Evolutionary conservation across 2,113 vertebrate species (phyloP).

Genomic region (Eolophus roseicapilla): DNA sequence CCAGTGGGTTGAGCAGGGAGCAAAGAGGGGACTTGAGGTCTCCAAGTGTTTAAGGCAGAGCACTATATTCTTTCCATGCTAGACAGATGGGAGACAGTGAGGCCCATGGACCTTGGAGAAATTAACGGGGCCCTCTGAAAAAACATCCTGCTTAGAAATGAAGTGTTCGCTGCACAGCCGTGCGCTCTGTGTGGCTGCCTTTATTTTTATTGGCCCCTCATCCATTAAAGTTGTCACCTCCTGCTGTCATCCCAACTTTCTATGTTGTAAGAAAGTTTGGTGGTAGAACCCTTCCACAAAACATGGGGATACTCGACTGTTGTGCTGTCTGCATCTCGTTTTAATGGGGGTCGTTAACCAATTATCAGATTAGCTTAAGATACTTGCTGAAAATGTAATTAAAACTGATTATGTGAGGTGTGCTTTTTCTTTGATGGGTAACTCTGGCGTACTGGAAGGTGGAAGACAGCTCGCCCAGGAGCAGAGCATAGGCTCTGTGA

Average conservation of each 20-base stretch:
- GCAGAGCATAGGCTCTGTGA: neutral
- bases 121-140: conserved; percentile 52
- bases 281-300: neutral
- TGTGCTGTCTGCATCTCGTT: neutral
- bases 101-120: conserved; percentile 48
- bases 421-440: neutral
- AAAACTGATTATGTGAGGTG: neutral
- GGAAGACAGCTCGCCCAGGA: neutral
- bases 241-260: neutral
- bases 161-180: conserved; percentile 12
- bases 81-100: conserved; percentile 63
- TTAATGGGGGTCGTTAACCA: neutral
- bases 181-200: neutral
- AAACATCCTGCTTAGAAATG: conserved; percentile 49
- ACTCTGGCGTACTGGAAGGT: fast-evolving
- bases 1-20: conserved; percentile 45
- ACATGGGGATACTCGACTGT: neutral
- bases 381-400: neutral
- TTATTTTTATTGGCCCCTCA: conserved; percentile 14
- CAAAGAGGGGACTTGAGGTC: conserved; percentile 42
- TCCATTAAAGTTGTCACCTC: neutral
- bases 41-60: conserved; percentile 48
- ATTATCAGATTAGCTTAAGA: neutral
- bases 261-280: neutral
- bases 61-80: conserved; percentile 47